Evolutionary conservation across 2,113 vertebrate species (phyloP), one percentile per base, ranked within the genome.

Genomic region (Motacilla alba): DNA sequence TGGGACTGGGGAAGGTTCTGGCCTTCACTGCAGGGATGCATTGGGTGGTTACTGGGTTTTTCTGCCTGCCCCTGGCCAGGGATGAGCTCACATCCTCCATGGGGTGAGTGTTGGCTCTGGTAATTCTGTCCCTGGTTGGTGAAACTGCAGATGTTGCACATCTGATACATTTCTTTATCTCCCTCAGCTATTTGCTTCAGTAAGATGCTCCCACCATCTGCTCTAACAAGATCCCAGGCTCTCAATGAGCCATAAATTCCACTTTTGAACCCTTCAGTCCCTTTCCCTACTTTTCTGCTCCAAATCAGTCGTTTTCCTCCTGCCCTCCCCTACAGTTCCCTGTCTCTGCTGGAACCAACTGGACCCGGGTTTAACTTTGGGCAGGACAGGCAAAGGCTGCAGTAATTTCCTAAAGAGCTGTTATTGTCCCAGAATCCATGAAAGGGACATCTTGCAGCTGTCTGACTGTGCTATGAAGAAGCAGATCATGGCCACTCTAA

Each of bases 151-250:
- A 68, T 87, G 87, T 94, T 93, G 39, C 58, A 80, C 0, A 1
- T 89, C 83, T 75, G 70, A 91, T 93, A 82, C 49, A 33, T 83
- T 94, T 88, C 87, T 88, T 90, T 79, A 83, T 93, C 91, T 96
- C 92, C 49, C 82, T 95, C 62, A 96, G 73, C 10, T 88, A 18
- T 86, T 88, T 93, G n/a, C 35, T 91, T 49, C 87, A 35, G n/a
- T 86, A 59, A 86, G 60, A 81, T 82, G 49, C 53, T 88, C 81
- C 64, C 17, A 50, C 83, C 94, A 93, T 93, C 92, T 95, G 87
- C 82, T 89, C 46, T 47, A 68, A 90, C 31, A 74, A 68, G 47
- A 31, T 83, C 60, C 21, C 12, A 49, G 77, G 62, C 60, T 92
- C 82, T 83, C 21, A 28, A 6, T 41, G 76, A 96, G 18, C 31